Base-by-base conservation (phyloP, 2,888 invertebrate genomes). In the Agrotis exclamationis region DNA sequence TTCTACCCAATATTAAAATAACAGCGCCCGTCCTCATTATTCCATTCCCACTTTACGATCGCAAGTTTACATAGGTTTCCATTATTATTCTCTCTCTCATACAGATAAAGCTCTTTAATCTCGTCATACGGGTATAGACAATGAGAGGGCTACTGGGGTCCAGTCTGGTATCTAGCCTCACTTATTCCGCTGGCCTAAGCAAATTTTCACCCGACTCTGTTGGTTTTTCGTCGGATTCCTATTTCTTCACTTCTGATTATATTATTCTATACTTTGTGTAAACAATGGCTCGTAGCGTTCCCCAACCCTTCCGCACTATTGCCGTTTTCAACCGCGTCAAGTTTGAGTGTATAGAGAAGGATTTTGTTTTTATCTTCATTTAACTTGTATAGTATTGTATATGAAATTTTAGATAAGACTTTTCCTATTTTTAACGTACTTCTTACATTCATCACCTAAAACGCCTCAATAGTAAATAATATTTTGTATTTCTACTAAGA, bases 191-290 rank as follows among this genome's bases (percentile, higher is more conserved):
- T 93, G 93, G 93, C 96, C 96, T 96, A 96, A 96, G 96, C 96
- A 96, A 96, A 96, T 96, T 95, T 95, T 91, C 93, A 88, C 88
- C 91, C 90, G 91, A 86, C 93, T 90, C 90, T 96, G 96, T 96
- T 96, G 95, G 91, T 95, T 96, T 96, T 96, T 96, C 94, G 92
- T 84, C 90, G 92, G 92, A 96, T 95, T 96, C 93, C 95, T 94
- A 94, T 95, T 96, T 96, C 96, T 96, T 96, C 96, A 95, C 95
- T 95, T 93, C 95, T 95, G 95, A 96, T 96, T 96, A 96, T 95
- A 93, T 95, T 95, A 96, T 96, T 95, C 93, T 91, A 95, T 96
- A 96, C 95, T 96, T 95, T 95, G 94, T 91, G 89, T 94, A 95
- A 96, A 96, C 96, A 96, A 95, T 95, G 91, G 92, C 80, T 89